Evolutionary conservation across 2,113 vertebrate species (phyloP).

Genomic region (Delphinapterus leucas): DNA sequence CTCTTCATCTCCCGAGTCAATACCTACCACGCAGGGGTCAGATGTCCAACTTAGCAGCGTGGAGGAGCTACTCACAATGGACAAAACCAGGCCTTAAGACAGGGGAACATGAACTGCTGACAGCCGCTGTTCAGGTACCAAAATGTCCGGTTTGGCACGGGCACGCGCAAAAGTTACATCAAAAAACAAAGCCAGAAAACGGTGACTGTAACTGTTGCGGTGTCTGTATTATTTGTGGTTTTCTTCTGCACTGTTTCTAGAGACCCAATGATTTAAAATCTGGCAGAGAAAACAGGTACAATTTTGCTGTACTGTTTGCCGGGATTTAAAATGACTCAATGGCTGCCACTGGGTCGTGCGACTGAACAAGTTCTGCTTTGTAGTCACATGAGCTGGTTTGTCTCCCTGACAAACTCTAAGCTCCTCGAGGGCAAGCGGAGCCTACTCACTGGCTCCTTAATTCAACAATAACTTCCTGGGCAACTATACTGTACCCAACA

Average conservation of each 20-base stretch:
- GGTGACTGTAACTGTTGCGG: not conserved
- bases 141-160: not conserved
- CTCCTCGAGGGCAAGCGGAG: not conserved
- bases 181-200: not conserved
- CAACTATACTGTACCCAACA: fast-evolving
- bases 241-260: not conserved
- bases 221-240: not conserved
- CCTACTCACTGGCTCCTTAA: not conserved
- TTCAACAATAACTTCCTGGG: not conserved
- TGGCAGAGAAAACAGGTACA: not conserved
- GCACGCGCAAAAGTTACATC: not conserved
- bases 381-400: not conserved
- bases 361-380: not conserved
- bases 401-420: not conserved
- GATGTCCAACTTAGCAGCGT: fast-evolving
- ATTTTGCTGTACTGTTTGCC: not conserved
- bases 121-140: not conserved
- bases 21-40: not conserved
- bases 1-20: not conserved
- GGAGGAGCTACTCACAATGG: not conserved
- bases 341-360: not conserved
- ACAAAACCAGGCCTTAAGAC: not conserved
- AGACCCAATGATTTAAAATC: not conserved
- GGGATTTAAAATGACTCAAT: not conserved
- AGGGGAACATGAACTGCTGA: fast-evolving